Conservation (phyloP, 2,797 vertebrate genomes). For the Aselliscus stoliczkanus region DNA sequence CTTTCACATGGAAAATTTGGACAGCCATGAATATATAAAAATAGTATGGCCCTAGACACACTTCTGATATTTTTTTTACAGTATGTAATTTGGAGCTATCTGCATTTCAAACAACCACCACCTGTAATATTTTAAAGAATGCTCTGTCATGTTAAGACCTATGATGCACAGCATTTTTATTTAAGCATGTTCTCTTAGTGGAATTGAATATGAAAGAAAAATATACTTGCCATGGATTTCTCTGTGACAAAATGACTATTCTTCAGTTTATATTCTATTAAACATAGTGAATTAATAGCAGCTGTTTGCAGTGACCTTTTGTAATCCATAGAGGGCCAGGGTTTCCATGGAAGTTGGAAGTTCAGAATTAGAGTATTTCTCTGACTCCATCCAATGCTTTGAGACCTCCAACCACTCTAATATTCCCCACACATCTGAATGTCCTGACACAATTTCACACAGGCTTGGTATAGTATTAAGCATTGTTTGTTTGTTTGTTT, state of each 20-base stretch:
- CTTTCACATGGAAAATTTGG: not conserved
- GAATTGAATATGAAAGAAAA: conserved; percentile 6
- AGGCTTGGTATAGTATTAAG: not conserved
- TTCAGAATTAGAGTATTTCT: not conserved
- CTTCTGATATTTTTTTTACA: not conserved
- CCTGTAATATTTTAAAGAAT: not conserved
- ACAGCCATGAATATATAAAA: not conserved
- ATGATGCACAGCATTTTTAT: not conserved
- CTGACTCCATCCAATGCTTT: not conserved
- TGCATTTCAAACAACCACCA: not conserved
- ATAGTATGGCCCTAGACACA: not conserved
- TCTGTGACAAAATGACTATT: not conserved
- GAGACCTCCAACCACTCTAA: not conserved
- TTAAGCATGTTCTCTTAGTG: not conserved
- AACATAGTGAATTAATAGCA: not conserved
- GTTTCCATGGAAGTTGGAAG: not conserved
- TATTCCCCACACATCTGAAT: not conserved
- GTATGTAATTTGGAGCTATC: not conserved
- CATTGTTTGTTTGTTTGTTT: not conserved
- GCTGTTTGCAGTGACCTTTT: not conserved
- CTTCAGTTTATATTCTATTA: conserved; percentile 8
- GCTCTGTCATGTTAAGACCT: not conserved
- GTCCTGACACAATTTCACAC: not conserved
- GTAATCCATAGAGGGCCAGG: not conserved
- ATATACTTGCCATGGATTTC: conserved; percentile 27